Percentiles rank a stretch among this genome's conserved stretches.
These are phyloP conservation scores for Smittia aterrima DNA, from an alignment of 2,888 invertebrate genomes.

Conservation along the genomic window DNA sequence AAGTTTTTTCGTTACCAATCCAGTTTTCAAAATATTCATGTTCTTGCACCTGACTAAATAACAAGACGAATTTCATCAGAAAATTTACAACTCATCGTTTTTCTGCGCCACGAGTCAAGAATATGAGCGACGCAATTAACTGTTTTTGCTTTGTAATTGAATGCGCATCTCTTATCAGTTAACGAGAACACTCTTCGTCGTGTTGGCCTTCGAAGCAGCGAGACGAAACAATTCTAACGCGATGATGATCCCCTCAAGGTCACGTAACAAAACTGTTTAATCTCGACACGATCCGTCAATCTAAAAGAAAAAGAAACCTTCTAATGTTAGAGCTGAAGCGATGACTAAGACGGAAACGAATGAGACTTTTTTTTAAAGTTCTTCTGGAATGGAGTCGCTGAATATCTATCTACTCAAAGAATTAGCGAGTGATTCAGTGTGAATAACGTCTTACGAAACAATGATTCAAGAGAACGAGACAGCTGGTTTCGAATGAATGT, in stretches of 20 bases:
- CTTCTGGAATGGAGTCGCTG: neutral
- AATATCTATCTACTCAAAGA: neutral
- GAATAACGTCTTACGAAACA: neutral
- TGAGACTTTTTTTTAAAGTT: neutral
- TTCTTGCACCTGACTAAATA: slow-evolving; percentile 8
- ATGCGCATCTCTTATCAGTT: neutral
- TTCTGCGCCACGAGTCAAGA: neutral
- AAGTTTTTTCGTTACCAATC: too few relatives aligned
- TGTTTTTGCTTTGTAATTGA: neutral
- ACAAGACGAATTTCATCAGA: neutral
- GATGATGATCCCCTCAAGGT: too few relatives aligned
- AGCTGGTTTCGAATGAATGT: neutral
- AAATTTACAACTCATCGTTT: neutral
- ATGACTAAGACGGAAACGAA: slow-evolving; percentile 22
- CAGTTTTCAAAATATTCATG: neutral
- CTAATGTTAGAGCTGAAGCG: neutral
- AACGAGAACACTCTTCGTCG: too few relatives aligned
- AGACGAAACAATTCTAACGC: too few relatives aligned
- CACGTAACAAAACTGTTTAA: too few relatives aligned
- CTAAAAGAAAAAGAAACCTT: too few relatives aligned
- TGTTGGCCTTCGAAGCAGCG: too few relatives aligned
- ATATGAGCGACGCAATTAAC: neutral
- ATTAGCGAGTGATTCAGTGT: slow-evolving; percentile 17
- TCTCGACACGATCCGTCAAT: too few relatives aligned
- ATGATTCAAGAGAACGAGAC: neutral